Evolutionary conservation across 2,113 vertebrate species (phyloP).

Genomic region (Stegostoma tigrinum): DNA sequence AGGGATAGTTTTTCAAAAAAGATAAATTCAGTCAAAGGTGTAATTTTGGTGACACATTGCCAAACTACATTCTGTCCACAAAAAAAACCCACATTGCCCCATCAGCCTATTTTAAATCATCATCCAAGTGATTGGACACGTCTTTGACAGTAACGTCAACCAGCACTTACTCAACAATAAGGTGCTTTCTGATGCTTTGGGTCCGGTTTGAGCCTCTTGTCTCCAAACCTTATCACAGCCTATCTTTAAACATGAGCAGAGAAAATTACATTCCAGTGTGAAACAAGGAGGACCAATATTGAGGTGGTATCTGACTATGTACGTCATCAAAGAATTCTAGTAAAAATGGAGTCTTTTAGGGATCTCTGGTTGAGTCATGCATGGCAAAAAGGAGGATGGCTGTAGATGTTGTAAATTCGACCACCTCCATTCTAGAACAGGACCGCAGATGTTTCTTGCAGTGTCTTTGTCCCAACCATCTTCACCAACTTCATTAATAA

Average conservation of each 20-base stretch:
- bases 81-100: neutral
- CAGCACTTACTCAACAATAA: neutral
- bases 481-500: no score
- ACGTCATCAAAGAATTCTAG: no score
- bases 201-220: neutral
- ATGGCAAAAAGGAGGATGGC: no score
- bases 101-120: neutral
- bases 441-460: no score
- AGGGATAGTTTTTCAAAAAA: neutral
- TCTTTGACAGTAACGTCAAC: neutral
- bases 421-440: no score
- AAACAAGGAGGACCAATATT: neutral
- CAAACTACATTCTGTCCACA: neutral
- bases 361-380: no score
- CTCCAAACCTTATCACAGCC: neutral
- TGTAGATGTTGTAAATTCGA: no score
- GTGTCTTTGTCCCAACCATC: no score
- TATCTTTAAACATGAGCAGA: neutral
- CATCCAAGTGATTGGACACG: neutral
- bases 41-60: neutral
- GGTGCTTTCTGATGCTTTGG: neutral
- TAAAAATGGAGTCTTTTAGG: no score
- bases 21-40: neutral
- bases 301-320: neutral
- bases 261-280: neutral